These are phyloP conservation scores for Phodopus roborovskii DNA, from an alignment of 2,113 vertebrate species.

Conservation along the genomic window DNA sequence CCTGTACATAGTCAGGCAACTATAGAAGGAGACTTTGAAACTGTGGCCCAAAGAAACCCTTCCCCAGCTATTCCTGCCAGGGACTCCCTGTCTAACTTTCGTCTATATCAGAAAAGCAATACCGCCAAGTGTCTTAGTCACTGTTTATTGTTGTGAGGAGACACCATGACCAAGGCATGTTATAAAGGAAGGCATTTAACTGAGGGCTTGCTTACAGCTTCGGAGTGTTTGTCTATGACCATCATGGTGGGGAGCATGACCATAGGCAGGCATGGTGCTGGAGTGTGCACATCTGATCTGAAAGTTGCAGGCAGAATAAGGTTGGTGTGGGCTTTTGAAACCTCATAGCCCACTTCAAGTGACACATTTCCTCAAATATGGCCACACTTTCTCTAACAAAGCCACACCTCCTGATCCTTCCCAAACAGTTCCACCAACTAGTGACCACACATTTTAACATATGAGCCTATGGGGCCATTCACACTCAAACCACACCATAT, in stretches of 20 bases:
- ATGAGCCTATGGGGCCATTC: background rate
- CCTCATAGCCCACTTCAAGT: background rate
- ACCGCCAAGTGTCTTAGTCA: background rate
- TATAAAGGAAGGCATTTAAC: background rate
- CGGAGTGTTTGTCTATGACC: background rate
- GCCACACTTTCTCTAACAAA: background rate
- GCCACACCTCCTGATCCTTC: background rate
- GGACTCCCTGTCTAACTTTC: background rate
- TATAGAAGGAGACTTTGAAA: background rate
- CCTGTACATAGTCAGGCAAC: background rate
- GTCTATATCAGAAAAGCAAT: background rate
- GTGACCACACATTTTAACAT: background rate
- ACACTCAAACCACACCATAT: too few relatives aligned
- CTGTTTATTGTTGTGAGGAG: background rate
- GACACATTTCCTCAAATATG: background rate
- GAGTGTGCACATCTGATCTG: background rate
- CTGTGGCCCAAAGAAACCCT: background rate
- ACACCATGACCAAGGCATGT: background rate
- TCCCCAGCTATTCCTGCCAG: background rate
- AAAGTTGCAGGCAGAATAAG: background rate
- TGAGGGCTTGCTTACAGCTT: background rate
- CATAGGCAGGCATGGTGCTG: background rate
- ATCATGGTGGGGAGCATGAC: background rate
- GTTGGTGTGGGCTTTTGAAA: background rate
- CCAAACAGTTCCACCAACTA: background rate